phyloP scores from a whole-genome alignment of 2,888 invertebrate species.

The Lepidochrysops patricia region DNA sequence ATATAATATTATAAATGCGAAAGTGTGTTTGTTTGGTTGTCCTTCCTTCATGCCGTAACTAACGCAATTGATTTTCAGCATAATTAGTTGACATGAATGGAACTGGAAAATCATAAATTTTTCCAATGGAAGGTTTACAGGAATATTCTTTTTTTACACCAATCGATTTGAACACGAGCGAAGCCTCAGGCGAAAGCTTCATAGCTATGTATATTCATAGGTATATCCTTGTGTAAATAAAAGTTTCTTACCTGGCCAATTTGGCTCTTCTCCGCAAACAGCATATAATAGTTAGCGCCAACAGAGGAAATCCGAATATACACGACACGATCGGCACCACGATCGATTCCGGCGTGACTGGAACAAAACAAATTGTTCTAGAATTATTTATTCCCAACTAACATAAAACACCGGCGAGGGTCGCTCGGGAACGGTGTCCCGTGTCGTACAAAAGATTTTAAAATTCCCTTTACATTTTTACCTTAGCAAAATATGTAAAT shows the following conservation, averaged over 20 bases:
- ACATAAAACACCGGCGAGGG: slow-evolving; percentile 17
- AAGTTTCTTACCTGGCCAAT: slow-evolving; percentile 73
- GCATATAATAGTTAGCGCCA: slow-evolving; percentile 90
- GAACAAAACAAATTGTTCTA: slow-evolving; percentile 34
- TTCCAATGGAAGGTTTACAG: too few relatives aligned
- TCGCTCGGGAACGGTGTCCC: slow-evolving; percentile 1
- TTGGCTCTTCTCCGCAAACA: slow-evolving; percentile 88
- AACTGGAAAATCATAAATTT: too few relatives aligned
- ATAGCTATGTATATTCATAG: too few relatives aligned
- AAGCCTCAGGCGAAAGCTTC: too few relatives aligned
- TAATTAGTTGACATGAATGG: too few relatives aligned
- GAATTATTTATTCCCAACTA: slow-evolving; percentile 16
- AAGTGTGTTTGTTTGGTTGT: too few relatives aligned
- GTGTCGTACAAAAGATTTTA: slow-evolving; percentile 15
- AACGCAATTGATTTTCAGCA: too few relatives aligned
- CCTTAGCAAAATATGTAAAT: neutral
- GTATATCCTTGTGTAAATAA: too few relatives aligned
- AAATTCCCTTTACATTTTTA: neutral
- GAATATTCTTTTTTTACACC: too few relatives aligned
- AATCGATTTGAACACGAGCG: too few relatives aligned
- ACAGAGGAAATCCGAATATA: slow-evolving; percentile 90
- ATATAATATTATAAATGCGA: too few relatives aligned
- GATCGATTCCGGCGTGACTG: slow-evolving; percentile 91
- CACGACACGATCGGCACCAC: slow-evolving; percentile 92
- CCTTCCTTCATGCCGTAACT: too few relatives aligned